These are phyloP conservation scores for Adelosebastes latens DNA, from an alignment of 2,797 vertebrate species.

Conservation along the genomic window DNA sequence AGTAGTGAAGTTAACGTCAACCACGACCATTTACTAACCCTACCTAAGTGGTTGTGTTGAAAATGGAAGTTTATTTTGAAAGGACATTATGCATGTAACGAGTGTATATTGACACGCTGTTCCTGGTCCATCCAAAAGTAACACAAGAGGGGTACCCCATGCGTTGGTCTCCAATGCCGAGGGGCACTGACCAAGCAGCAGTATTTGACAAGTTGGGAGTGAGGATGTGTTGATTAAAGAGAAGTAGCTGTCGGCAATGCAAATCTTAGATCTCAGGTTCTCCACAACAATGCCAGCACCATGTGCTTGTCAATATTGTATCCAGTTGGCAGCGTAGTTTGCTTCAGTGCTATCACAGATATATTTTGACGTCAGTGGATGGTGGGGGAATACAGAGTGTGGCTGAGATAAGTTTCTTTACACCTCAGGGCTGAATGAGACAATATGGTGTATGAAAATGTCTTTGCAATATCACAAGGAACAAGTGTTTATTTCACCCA, in stretches of 20 bases:
- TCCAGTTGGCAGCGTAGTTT: background rate
- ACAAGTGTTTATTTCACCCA: background rate
- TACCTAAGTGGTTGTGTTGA: no score
- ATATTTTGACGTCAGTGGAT: conserved; percentile 7
- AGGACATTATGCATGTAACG: no score
- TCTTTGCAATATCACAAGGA: background rate
- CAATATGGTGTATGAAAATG: conserved; percentile 4
- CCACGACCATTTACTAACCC: no score
- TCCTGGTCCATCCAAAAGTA: no score
- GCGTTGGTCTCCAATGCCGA: no score
- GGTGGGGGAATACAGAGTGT: background rate
- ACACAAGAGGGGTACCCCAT: no score
- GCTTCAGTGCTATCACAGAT: conserved; percentile 2
- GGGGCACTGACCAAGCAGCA: no score
- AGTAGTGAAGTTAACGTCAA: no score
- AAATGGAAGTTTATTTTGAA: no score
- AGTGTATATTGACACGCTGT: no score
- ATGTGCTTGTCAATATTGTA: background rate
- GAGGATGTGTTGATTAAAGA: background rate
- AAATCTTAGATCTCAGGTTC: background rate
- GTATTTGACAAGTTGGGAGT: no score
- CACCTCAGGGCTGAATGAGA: conserved; percentile 6
- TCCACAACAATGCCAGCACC: no score
- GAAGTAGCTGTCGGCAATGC: background rate
- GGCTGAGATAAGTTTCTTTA: conserved; percentile 26